Evolutionary conservation across 1,140 invertebrate species (phyloP).

Genomic region (Atta cephalotes): DNA sequence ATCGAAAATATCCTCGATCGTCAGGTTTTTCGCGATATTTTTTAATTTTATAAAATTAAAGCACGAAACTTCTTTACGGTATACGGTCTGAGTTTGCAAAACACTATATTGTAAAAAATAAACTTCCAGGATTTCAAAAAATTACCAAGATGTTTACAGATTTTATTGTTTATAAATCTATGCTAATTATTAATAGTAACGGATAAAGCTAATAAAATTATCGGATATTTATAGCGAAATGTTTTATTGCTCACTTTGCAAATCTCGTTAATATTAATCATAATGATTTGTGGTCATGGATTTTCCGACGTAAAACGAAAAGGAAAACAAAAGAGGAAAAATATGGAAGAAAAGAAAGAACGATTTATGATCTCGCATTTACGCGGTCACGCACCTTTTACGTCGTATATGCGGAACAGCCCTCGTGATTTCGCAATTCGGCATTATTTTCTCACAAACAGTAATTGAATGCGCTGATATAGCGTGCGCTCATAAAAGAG

Average conservation of each 20-base stretch:
- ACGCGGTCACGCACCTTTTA: slow-evolving; percentile 53
- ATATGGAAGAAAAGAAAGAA: not conserved
- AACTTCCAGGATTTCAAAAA: not conserved
- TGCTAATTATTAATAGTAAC: not conserved
- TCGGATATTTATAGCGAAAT: slow-evolving; percentile 1
- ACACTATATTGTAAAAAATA: not conserved
- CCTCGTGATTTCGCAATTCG: slow-evolving; percentile 65
- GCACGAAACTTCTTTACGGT: not conserved
- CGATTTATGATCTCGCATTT: slow-evolving; percentile 35
- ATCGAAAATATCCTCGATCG: not conserved
- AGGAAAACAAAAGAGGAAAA: not conserved
- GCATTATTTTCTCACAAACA: slow-evolving; percentile 62
- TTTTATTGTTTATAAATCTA: not conserved
- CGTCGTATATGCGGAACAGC: not conserved
- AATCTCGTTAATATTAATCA: slow-evolving; percentile 22
- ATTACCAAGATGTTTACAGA: not conserved
- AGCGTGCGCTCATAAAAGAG: slow-evolving; percentile 24
- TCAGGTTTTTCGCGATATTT: not conserved
- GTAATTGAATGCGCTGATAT: slow-evolving; percentile 38
- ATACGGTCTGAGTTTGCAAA: not conserved
- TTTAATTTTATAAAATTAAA: not conserved
- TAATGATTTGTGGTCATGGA: not conserved
- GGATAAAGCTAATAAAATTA: not conserved
- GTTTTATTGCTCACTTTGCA: not conserved
- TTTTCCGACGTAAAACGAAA: not conserved